Conservation (phyloP, 2,113 vertebrate genomes). For the Nyctibius bracteatus region DNA sequence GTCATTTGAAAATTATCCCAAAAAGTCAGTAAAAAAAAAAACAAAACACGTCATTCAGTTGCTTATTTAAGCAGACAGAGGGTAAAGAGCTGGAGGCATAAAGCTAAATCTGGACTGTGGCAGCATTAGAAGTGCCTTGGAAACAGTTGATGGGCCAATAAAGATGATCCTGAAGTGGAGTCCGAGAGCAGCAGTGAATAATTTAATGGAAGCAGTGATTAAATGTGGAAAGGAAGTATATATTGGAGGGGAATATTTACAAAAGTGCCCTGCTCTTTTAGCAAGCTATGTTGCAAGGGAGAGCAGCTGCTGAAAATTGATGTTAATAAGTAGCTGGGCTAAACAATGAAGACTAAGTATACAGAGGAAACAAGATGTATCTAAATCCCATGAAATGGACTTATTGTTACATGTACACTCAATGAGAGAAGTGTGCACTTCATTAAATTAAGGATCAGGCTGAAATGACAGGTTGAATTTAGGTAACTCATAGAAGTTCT, state of each 20-base stretch:
- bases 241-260: background rate
- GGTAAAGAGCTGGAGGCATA: background rate
- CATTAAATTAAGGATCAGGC: background rate
- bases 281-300: background rate
- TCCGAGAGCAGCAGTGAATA: background rate
- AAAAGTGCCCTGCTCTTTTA: background rate
- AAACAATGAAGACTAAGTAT: background rate
- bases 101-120: background rate
- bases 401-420: rapidly evolving
- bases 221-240: background rate
- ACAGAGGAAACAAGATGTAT: background rate
- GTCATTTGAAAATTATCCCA: background rate
- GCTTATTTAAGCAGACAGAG: background rate
- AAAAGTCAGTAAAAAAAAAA: background rate
- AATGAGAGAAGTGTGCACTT: background rate
- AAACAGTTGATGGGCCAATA: background rate
- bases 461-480: background rate
- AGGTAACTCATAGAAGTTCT: background rate
- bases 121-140: background rate
- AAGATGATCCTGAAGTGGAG: background rate
- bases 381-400: background rate
- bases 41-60: background rate
- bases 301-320: background rate
- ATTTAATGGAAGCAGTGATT: background rate
- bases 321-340: background rate